A percentile compares a stretch with the other conserved stretches of the same genome.
Evolutionary conservation across 2,113 vertebrate species (phyloP).

Genomic region (Apodemus sylvaticus): DNA sequence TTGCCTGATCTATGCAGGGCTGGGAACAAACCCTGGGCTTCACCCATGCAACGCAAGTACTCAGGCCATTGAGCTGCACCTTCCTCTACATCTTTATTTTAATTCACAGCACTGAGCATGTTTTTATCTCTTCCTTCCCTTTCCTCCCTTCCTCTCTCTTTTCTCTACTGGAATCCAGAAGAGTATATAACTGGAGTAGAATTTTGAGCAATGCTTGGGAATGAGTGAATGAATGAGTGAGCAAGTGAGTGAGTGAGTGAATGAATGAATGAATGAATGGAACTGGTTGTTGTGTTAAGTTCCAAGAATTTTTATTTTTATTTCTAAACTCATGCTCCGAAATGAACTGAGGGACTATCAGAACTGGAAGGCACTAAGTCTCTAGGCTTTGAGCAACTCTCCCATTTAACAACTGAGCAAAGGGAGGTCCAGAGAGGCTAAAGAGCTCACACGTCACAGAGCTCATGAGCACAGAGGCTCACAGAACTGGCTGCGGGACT

Average conservation of each 20-base stretch:
- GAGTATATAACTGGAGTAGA: neutral
- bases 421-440: neutral
- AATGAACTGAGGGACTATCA: neutral
- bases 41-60: neutral
- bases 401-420: neutral
- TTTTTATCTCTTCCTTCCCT: neutral
- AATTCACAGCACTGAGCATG: neutral
- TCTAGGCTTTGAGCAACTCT: neutral
- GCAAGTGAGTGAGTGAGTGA: neutral
- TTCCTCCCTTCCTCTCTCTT: neutral
- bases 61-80: neutral
- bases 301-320: neutral
- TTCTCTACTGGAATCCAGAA: neutral
- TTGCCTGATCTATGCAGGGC: neutral
- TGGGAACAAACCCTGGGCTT: neutral
- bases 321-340: neutral
- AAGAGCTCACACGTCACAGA: neutral
- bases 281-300: neutral
- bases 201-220: neutral
- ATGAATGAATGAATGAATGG: neutral
- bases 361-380: slow-evolving; percentile 8
- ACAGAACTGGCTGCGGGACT: neutral
- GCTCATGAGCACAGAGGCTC: neutral
- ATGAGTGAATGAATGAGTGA: neutral
- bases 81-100: neutral